Evolutionary conservation across 2,888 invertebrate species (phyloP).

Genomic region (Oxyteleia sp.): DNA sequence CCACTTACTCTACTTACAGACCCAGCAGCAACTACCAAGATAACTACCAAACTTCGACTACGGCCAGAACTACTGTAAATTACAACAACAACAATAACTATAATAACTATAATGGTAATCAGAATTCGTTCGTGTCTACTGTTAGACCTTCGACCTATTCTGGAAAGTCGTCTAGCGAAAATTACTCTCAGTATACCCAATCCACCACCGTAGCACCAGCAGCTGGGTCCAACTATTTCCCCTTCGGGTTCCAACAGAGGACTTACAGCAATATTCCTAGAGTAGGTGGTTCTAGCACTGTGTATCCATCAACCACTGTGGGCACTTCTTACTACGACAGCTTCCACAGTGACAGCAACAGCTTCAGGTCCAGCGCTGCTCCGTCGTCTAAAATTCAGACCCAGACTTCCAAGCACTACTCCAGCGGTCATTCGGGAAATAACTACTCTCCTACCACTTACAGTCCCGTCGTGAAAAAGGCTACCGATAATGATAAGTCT

Average conservation of each 20-base stretch:
- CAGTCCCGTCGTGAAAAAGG: slow-evolving; percentile 84
- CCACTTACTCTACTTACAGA: slow-evolving; percentile 79
- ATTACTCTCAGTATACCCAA: slow-evolving; percentile 75
- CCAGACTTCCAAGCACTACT: slow-evolving; percentile 80
- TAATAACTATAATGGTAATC: slow-evolving; percentile 72
- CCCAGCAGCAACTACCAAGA: slow-evolving; percentile 81
- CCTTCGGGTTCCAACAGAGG: slow-evolving; percentile 81
- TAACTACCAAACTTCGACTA: slow-evolving; percentile 80
- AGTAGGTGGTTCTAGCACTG: slow-evolving; percentile 73
- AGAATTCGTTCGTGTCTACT: slow-evolving; percentile 76
- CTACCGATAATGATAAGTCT: slow-evolving; percentile 75
- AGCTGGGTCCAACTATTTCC: slow-evolving; percentile 79
- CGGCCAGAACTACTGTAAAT: slow-evolving; percentile 77
- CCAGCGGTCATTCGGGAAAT: slow-evolving; percentile 88
- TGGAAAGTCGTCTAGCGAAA: slow-evolving; percentile 77
- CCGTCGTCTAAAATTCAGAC: slow-evolving; percentile 82
- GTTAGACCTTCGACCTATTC: slow-evolving; percentile 78
- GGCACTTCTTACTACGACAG: slow-evolving; percentile 80
- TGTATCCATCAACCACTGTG: slow-evolving; percentile 80
- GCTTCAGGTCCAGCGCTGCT: slow-evolving; percentile 70
- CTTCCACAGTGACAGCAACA: slow-evolving; percentile 75
- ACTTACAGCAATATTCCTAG: slow-evolving; percentile 85
- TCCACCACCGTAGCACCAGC: slow-evolving; percentile 81
- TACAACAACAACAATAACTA: slow-evolving; percentile 75
- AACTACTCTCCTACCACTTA: slow-evolving; percentile 88